Conservation (phyloP, 2,113 vertebrate species). For the Chamaetylas fuelleborni region DNA sequence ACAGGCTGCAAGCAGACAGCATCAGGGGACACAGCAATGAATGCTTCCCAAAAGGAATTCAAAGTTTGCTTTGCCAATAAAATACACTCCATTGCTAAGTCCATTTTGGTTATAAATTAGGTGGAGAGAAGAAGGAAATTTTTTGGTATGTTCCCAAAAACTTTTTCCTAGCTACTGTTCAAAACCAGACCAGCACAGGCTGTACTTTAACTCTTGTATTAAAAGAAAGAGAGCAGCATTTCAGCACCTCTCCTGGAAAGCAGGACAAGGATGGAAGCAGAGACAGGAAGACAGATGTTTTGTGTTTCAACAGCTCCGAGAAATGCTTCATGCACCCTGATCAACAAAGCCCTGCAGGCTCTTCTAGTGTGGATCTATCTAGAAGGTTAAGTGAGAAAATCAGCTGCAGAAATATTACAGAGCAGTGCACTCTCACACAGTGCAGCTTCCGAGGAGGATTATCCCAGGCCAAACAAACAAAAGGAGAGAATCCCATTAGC, state of each 20-base stretch:
- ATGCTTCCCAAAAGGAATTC: neutral
- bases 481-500: conserved; percentile 48
- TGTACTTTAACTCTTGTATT: neutral
- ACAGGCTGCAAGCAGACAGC: neutral
- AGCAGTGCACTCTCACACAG: neutral
- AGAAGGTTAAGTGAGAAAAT: conserved; percentile 67
- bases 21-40: fast-evolving
- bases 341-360: conserved; percentile 23
- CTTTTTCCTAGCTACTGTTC: neutral
- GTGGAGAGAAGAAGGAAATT: neutral
- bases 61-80: neutral
- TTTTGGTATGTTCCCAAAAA: fast-evolving
- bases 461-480: conserved; percentile 18
- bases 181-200: neutral
- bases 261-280: neutral
- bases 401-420: conserved; percentile 59
- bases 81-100: neutral
- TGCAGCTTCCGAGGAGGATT: conserved; percentile 1
- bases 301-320: neutral
- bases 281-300: conserved; percentile 9
- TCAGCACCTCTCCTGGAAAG: neutral
- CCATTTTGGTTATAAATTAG: neutral
- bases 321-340: conserved; percentile 23
- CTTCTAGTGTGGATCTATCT: conserved; percentile 10
- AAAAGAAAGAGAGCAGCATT: neutral